phyloP scores from a whole-genome alignment of 1,140 invertebrate species.

The Drusus annulatus region DNA sequence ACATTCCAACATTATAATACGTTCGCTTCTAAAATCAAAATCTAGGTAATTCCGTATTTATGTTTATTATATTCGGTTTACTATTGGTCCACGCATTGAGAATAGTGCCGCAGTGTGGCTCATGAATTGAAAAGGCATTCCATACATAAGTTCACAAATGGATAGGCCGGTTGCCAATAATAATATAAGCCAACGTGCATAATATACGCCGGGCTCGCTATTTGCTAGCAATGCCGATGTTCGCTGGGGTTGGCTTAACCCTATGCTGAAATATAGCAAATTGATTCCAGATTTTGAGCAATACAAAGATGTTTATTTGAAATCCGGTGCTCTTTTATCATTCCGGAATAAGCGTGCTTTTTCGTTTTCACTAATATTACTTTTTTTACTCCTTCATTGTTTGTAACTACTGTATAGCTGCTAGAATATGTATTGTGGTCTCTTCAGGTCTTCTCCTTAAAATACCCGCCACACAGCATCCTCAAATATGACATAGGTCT shows the following conservation, averaged over 20 bases:
- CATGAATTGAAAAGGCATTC: constrained; percentile 7
- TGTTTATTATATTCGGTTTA: background rate
- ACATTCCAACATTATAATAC: no score
- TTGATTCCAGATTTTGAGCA: background rate
- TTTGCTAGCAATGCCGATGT: background rate
- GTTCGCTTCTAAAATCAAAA: no score
- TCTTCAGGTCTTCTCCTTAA: no score
- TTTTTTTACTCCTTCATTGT: no score
- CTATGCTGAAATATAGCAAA: background rate
- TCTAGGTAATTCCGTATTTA: no score
- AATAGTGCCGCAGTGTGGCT: background rate
- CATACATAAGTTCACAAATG: background rate
- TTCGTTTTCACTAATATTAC: no score
- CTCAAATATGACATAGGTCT: no score
- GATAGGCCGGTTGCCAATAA: constrained; percentile 6
- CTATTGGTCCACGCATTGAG: background rate
- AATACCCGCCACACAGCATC: no score
- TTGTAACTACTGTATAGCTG: no score
- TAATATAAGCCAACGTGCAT: background rate
- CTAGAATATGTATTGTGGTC: no score
- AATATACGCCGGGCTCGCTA: background rate
- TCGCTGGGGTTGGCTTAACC: background rate
- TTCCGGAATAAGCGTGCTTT: no score
- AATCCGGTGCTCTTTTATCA: no score
- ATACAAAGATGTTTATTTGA: background rate